A percentile compares a stretch with the other conserved stretches of the same genome.
These are phyloP conservation scores for Ormyrus labotus DNA, from an alignment of 2,888 invertebrate genomes.

Conservation along the genomic window DNA sequence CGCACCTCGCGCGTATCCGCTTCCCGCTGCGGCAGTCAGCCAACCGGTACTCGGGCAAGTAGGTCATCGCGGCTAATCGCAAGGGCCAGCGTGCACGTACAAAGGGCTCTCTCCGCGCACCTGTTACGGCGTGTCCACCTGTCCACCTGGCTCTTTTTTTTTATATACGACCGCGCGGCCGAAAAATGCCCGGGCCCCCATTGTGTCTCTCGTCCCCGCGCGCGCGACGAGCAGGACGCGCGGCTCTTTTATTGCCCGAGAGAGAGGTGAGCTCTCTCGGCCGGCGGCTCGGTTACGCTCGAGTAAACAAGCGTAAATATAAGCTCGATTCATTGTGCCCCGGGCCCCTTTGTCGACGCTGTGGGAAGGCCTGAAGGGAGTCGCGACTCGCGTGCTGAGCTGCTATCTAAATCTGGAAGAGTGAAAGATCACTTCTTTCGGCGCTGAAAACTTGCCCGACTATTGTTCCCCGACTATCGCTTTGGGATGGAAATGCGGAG, in stretches of 20 bases:
- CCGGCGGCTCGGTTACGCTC: slow-evolving; percentile 49
- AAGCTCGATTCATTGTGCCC: neutral
- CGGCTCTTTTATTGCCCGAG: slow-evolving; percentile 8
- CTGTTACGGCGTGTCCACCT: slow-evolving; percentile 49
- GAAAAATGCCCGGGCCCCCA: slow-evolving; percentile 19
- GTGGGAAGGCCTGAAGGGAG: neutral
- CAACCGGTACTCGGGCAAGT: no score
- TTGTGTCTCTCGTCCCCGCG: slow-evolving; percentile 15
- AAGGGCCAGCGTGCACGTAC: neutral
- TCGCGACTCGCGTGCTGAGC: no score
- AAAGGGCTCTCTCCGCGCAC: slow-evolving; percentile 19
- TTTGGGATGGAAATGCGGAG: no score
- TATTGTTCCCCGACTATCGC: no score
- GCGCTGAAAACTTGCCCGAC: no score
- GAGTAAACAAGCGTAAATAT: slow-evolving; percentile 46
- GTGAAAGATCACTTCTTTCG: no score
- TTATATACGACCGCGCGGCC: slow-evolving; percentile 33
- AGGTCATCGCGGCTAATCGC: no score
- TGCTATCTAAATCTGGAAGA: no score
- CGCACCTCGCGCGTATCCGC: no score
- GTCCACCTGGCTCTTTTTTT: slow-evolving; percentile 13
- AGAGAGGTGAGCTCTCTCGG: neutral
- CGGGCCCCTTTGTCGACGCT: no score
- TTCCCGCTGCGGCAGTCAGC: no score
- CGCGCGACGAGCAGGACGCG: slow-evolving; percentile 11